phyloP scores from a whole-genome alignment of 2,113 vertebrate species.

The Saccopteryx leptura region DNA sequence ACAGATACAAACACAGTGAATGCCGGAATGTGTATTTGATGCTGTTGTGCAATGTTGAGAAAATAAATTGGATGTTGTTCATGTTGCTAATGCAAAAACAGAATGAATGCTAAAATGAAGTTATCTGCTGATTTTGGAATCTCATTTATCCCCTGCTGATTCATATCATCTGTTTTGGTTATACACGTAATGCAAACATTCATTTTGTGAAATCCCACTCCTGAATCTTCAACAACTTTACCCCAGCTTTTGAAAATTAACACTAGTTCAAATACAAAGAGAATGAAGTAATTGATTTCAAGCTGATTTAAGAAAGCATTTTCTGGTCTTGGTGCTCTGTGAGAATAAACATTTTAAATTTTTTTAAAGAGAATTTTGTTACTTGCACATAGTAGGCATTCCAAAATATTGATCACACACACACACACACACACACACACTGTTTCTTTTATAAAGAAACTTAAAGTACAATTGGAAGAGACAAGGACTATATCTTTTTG shows the following conservation, averaged over 20 bases:
- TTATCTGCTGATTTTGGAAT: slow-evolving; percentile 84
- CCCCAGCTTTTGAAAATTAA: slow-evolving; percentile 73
- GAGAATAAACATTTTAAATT: neutral
- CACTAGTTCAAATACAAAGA: slow-evolving; percentile 58
- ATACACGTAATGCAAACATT: slow-evolving; percentile 75
- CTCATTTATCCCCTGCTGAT: slow-evolving; percentile 86
- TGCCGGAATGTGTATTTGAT: slow-evolving; percentile 74
- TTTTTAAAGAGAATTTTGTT: neutral
- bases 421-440: neutral
- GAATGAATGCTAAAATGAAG: slow-evolving; percentile 79
- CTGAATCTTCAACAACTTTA: slow-evolving; percentile 71
- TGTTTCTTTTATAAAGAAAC: neutral
- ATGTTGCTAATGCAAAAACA: slow-evolving; percentile 80
- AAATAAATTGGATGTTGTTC: slow-evolving; percentile 85
- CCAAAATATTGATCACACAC: neutral
- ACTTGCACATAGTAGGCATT: neutral
- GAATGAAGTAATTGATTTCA: slow-evolving; percentile 78
- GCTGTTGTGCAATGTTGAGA: slow-evolving; percentile 80
- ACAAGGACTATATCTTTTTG: neutral
- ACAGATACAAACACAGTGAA: slow-evolving; percentile 81
- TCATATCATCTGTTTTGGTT: slow-evolving; percentile 83
- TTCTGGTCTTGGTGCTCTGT: slow-evolving; percentile 34
- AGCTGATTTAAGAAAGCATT: slow-evolving; percentile 56
- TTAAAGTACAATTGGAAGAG: slow-evolving; percentile 6
- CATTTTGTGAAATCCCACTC: slow-evolving; percentile 71